A percentile compares a stretch with the other conserved stretches of the same genome.
Evolutionary conservation across 2,888 invertebrate species (phyloP).

Genomic region (Sphaeridia pumilis): DNA sequence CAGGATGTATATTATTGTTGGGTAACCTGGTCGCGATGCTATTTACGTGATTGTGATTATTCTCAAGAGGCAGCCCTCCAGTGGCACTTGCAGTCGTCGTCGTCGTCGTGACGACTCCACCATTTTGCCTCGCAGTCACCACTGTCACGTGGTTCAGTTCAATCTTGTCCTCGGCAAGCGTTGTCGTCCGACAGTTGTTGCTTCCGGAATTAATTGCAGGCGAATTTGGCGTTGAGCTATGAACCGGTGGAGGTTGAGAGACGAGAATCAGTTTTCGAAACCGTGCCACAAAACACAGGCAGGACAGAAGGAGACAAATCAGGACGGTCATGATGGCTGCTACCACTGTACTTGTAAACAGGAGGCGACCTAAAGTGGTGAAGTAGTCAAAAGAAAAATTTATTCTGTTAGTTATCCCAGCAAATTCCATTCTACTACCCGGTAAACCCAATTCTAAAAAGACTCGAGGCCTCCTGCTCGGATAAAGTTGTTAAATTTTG

Average conservation of each 20-base stretch:
- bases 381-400: slow-evolving; percentile 4
- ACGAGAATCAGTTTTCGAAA: slow-evolving; percentile 45
- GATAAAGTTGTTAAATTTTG: no score
- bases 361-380: slow-evolving; percentile 41
- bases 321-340: slow-evolving; percentile 52
- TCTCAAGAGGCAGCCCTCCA: neutral
- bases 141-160: slow-evolving; percentile 51
- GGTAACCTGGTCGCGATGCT: neutral
- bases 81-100: neutral
- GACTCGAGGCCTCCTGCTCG: neutral
- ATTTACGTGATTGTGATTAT: neutral
- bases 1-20: neutral
- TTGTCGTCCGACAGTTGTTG: neutral
- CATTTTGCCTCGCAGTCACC: slow-evolving; percentile 13
- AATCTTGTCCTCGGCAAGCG: slow-evolving; percentile 59
- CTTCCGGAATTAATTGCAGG: neutral
- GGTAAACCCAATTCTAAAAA: neutral
- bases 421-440: neutral
- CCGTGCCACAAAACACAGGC: slow-evolving; percentile 53
- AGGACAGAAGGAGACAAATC: slow-evolving; percentile 29
- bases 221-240: neutral
- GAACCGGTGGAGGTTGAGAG: slow-evolving; percentile 31
- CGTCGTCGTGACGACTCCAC: neutral
- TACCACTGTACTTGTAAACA: slow-evolving; percentile 51
- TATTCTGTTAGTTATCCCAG: neutral